Evolutionary conservation across 2,797 vertebrate genomes (phyloP), one percentile per base, ranked within the genome.

Genomic region (Nannoperca australis): DNA sequence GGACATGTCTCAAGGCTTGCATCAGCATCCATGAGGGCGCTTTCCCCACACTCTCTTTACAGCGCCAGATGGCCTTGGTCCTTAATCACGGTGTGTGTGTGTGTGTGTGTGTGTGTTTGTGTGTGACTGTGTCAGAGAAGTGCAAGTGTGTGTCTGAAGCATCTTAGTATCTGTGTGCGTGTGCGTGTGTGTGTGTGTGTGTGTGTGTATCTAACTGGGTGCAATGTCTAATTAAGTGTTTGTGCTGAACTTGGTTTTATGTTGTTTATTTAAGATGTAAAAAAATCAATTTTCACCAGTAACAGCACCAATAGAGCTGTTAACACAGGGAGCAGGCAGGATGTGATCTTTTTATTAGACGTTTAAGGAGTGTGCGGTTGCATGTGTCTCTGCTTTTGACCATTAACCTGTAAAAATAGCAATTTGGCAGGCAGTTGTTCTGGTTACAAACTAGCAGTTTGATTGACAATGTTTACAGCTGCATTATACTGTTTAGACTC

Each of bases 51-150:
- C 84, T 83, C 81, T 78, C 81, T 85, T 88, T 84, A 80, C 82
- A 73, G 79, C 66, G 18, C 80, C 93, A 93, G 90, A 93, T 94
- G 93, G 93, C 81, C 87, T 86, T 79, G 73, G 85, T 93, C 87
- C 92, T 91, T 93, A 93, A 93, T 94, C 91, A 93, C 18, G 18
- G 49, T 70, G 58, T 84, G 76, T 73, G 61, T 70, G 78, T 62
- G 49, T 70, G 58, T 84, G n/a, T n/a, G n/a, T n/a, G 76, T 73
- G 62, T 70, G 78, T 62, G 71, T 60, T 70, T 70, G 70, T 61
- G 65, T 70, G 49, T 59, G 70, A 59, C 38, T 50, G 53, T 62
- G 58, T 42, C 59, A 66, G 44, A 71, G 44, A 47, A 62, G 67
- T 77, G 70, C 18, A n/a, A 58, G 63, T 54, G 60, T 74, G 63